Conservation (phyloP, 2,888 invertebrate species). For the Allygus modestus region DNA sequence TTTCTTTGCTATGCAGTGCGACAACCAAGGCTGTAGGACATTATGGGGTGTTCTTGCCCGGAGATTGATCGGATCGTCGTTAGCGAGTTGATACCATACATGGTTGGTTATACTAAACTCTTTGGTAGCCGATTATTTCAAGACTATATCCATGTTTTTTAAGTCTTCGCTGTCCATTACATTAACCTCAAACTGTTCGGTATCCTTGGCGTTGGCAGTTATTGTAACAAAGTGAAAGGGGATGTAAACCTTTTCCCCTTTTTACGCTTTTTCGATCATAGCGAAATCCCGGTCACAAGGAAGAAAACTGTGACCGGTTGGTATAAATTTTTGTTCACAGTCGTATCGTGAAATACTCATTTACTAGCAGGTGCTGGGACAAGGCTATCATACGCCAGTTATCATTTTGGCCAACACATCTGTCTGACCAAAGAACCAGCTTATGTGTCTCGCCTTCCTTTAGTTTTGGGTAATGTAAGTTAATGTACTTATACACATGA, state of each 20-base stretch:
- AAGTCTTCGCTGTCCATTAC: constrained; percentile 63
- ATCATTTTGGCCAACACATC: constrained; percentile 69
- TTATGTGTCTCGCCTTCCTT: constrained; percentile 6
- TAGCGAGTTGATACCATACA: constrained; percentile 66
- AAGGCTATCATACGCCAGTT: constrained; percentile 67
- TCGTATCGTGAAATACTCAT: constrained; percentile 67
- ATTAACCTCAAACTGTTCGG: constrained; percentile 60
- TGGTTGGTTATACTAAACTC: constrained; percentile 67
- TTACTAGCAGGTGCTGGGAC: constrained; percentile 56
- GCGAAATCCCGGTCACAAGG: constrained; percentile 68
- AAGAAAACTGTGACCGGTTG: constrained; percentile 68
- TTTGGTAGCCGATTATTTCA: constrained; percentile 55
- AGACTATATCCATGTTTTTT: constrained; percentile 64
- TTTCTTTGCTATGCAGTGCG: constrained; percentile 45
- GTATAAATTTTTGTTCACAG: constrained; percentile 69
- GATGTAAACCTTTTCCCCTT: constrained; percentile 62
- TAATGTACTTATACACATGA: constrained; percentile 63
- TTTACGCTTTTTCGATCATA: constrained; percentile 59
- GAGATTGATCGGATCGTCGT: constrained; percentile 62
- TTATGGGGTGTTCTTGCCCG: constrained; percentile 49
- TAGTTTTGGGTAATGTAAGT: constrained; percentile 28
- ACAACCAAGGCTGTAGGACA: constrained; percentile 50
- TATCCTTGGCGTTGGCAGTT: constrained; percentile 65
- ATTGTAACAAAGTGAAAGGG: constrained; percentile 67
- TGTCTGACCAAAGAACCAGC: constrained; percentile 67